Evolutionary conservation across 2,113 vertebrate genomes (phyloP).

Genomic region (Aptenodytes patagonicus): DNA sequence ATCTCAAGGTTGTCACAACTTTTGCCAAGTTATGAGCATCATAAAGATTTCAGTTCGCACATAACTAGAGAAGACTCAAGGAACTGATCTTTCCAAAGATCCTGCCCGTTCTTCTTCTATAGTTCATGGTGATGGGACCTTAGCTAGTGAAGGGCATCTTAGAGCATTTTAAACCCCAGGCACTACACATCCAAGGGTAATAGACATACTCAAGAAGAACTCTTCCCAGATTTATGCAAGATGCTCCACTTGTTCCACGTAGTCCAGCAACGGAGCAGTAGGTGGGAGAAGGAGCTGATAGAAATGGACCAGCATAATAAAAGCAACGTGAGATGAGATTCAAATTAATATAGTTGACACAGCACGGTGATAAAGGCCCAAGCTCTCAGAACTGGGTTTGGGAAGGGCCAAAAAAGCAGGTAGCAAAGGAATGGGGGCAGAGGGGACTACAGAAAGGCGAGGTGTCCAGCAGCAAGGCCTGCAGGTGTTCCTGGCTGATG

Average conservation of each 20-base stretch:
- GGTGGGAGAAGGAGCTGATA: not conserved
- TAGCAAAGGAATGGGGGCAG: not conserved
- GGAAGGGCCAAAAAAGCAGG: not conserved
- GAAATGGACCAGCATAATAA: not conserved
- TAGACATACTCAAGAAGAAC: not conserved
- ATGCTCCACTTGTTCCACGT: not conserved
- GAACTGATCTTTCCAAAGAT: not conserved
- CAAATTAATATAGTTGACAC: not conserved
- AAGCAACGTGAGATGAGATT: not conserved
- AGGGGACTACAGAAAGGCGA: not conserved
- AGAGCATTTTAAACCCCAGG: not conserved
- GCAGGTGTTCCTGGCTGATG: not conserved
- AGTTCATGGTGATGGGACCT: not conserved
- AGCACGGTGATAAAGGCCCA: not conserved
- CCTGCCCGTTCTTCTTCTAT: not conserved
- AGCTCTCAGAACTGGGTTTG: not conserved
- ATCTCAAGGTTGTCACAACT: not conserved
- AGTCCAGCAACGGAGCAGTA: not conserved
- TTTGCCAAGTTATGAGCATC: not conserved
- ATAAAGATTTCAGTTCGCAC: not conserved
- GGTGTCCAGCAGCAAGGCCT: not conserved
- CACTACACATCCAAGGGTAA: not conserved
- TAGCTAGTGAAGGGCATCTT: not conserved
- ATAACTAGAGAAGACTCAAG: not conserved
- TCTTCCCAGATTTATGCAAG: not conserved